Conservation (phyloP, 2,113 vertebrate genomes). For the Gallinago undulata region DNA sequence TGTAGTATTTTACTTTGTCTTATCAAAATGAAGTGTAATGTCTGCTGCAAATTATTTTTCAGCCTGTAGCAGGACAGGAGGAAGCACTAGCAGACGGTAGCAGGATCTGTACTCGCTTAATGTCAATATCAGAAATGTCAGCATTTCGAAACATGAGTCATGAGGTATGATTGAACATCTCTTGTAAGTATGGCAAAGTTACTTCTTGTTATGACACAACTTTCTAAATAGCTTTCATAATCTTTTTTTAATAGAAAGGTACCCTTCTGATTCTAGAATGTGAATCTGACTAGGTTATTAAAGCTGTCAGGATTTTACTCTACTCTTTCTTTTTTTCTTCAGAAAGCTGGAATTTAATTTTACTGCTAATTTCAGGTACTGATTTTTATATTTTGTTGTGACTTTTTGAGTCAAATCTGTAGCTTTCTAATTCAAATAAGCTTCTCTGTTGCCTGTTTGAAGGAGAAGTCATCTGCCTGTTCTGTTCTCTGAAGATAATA, state of each 20-base stretch:
- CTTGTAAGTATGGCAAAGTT: not conserved
- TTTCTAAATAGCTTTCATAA: not conserved
- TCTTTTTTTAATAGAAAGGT: not conserved
- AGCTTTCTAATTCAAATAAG: not conserved
- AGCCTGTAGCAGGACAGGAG: slow-evolving; percentile 60
- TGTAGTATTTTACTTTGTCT: not conserved
- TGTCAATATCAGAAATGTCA: slow-evolving; percentile 59
- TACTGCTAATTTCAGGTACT: not conserved
- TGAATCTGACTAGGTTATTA: not conserved
- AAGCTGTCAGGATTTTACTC: not conserved
- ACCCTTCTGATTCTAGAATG: not conserved
- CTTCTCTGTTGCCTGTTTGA: not conserved
- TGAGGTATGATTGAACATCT: slow-evolving; percentile 57
- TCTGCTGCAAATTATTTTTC: slow-evolving; percentile 36
- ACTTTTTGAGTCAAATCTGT: not conserved
- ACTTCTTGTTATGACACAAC: not conserved
- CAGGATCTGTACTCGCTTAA: slow-evolving; percentile 24
- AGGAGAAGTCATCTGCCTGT: not conserved
- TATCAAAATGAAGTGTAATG: not conserved
- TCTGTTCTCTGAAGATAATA: not conserved
- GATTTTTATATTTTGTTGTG: not conserved
- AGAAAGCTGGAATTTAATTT: not conserved
- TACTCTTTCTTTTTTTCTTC: not conserved
- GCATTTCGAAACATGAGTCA: slow-evolving; percentile 61
- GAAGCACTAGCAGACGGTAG: not conserved